phyloP scores from a whole-genome alignment of 2,797 vertebrate species.

The Esox masquinongy region DNA sequence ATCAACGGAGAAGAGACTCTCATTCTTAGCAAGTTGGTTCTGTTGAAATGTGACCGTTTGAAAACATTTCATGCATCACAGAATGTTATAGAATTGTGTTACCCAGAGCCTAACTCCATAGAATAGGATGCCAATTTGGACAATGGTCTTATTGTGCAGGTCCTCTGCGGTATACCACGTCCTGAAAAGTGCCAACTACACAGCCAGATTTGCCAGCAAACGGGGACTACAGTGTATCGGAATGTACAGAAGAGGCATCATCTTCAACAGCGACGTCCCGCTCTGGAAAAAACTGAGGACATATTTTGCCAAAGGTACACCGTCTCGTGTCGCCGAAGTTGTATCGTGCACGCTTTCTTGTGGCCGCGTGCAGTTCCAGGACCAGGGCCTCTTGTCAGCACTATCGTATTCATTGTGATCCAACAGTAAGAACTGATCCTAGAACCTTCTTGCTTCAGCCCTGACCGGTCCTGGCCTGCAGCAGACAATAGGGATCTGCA shows the following conservation, averaged over 20 bases:
- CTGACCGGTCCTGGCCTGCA: constrained; percentile 87
- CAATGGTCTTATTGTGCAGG: constrained; percentile 60
- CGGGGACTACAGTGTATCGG: constrained; percentile 86
- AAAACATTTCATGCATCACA: not conserved
- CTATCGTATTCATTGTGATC: no score
- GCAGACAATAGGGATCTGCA: constrained; percentile 79
- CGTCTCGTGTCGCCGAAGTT: no score
- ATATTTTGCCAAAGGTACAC: constrained; percentile 90
- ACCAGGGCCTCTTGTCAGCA: no score
- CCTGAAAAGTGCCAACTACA: constrained; percentile 85
- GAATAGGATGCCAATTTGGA: no score
- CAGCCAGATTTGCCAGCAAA: constrained; percentile 87
- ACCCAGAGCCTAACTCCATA: no score
- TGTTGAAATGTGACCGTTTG: not conserved
- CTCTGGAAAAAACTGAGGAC: constrained; percentile 86
- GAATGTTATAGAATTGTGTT: no score
- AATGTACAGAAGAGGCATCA: constrained; percentile 93
- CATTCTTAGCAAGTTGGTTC: constrained; percentile 87
- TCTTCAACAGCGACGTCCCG: constrained; percentile 88
- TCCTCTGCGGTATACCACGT: constrained; percentile 87
- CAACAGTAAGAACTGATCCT: not conserved
- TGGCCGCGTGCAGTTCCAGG: no score
- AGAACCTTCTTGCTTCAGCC: constrained; percentile 69
- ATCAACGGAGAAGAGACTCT: constrained; percentile 92
- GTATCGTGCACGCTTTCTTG: not conserved